Evolutionary conservation across 2,113 vertebrate species (phyloP).

Genomic region (Eolophus roseicapilla): DNA sequence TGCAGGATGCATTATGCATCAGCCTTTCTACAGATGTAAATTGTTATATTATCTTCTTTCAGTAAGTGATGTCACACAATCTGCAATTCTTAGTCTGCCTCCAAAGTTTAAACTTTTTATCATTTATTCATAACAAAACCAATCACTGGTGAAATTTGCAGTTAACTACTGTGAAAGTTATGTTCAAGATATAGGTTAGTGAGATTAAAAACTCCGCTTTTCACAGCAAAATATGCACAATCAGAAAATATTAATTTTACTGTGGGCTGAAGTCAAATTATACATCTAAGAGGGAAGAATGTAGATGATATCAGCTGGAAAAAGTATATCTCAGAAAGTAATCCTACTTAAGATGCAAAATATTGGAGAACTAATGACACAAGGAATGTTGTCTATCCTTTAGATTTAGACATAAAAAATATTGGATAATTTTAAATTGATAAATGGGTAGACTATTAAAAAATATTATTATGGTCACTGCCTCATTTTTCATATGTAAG

Average conservation of each 20-base stretch:
- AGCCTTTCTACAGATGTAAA: background rate
- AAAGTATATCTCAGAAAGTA: background rate
- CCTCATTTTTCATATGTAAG: background rate
- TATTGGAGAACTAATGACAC: background rate
- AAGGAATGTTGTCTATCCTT: background rate
- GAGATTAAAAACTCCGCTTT: background rate
- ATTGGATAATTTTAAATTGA: background rate
- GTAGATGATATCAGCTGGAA: background rate
- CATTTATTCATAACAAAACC: background rate
- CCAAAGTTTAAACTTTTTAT: background rate
- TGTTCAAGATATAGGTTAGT: background rate
- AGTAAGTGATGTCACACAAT: background rate
- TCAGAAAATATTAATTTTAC: background rate
- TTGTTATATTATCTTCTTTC: background rate
- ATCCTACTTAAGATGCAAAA: background rate
- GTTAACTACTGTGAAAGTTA: background rate
- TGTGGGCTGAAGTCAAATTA: background rate
- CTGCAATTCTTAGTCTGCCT: background rate
- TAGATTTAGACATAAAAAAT: background rate
- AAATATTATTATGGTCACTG: background rate
- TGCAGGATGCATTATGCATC: background rate
- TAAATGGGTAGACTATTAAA: background rate
- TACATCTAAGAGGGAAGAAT: background rate
- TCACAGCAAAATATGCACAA: background rate
- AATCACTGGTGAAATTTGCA: background rate